Evolutionary conservation across 2,888 invertebrate species (phyloP), one percentile per base, ranked within the genome.

Genomic region (Amphipoea oculea): DNA sequence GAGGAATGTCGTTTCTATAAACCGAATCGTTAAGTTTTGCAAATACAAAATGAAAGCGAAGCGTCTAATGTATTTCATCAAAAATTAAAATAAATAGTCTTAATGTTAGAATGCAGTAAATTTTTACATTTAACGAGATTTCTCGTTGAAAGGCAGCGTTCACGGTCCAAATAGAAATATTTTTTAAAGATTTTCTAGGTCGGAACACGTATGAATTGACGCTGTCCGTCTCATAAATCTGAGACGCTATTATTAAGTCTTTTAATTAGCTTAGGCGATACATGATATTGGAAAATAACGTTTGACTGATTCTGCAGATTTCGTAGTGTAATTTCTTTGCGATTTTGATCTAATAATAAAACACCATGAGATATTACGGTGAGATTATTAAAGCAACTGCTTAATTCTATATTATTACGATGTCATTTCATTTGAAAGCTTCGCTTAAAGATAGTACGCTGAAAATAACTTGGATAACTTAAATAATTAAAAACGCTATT

Each of bases 141-240:
- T 89, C 81, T 80, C 76, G 78, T 83, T 79, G 88, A 89, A 88
- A 89, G 84, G 83, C 84, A 78, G 51, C 79, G 80, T 88, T 89
- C 86, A 87, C 89, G 89, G 88, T 88, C 88, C 77, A 86, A 84
- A 86, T 88, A 84, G 78, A 84, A 85, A 73, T 81, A 77, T 87
- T 77, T 83, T 86, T 76, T n/a, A 11, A 84, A 72, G 72, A 79
- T 78, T 89, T 83, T 88, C 89, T 89, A 86, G 88, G 83, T 86
- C 78, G 81, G 67, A 76, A 77, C 80, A 79, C 65, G 69, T 83
- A 68, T 76, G 69, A 78, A 84, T 72, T 73, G 82, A 81, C 54
- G 79, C 71, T 78, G 72, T 82, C 71, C 68, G 83, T 76, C 75
- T 78, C 51, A 67, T 68, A 62, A 42, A 62, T 79, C 60, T 68